Percentiles rank a stretch among this genome's conserved stretches.
Evolutionary conservation across 2,888 invertebrate species (phyloP).

Genomic region (Microctonus aethiopoides): DNA sequence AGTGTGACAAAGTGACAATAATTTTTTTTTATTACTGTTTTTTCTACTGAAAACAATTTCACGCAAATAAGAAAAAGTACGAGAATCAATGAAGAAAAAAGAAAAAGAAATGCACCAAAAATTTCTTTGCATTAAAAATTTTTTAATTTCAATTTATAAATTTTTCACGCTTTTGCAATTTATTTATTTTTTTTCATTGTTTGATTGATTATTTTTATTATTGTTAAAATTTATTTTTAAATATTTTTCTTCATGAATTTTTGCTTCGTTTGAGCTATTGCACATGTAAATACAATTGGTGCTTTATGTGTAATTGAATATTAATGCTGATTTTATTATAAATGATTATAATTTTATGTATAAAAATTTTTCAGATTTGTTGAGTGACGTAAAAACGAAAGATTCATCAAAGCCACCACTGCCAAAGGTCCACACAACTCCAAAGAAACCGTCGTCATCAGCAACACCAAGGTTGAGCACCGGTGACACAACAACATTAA

Average conservation of each 20-base stretch:
- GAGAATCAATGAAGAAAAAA: neutral
- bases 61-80: neutral
- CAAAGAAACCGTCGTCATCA: constrained; percentile 63
- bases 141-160: neutral
- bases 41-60: neutral
- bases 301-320: constrained; percentile 32
- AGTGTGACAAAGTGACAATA: constrained; percentile 6
- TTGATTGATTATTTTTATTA: constrained; percentile 26
- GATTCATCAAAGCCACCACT: constrained; percentile 74
- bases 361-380: constrained; percentile 52
- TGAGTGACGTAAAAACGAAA: constrained; percentile 67
- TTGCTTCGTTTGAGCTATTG: constrained; percentile 46
- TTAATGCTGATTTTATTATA: constrained; percentile 50
- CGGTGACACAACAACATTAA: constrained; percentile 40
- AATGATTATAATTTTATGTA: constrained; percentile 66
- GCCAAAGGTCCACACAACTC: constrained; percentile 69
- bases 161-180: constrained; percentile 26
- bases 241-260: constrained; percentile 34
- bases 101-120: neutral
- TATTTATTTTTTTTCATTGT: constrained; percentile 14
- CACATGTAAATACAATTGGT: constrained; percentile 58
- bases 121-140: constrained; percentile 7
- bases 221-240: constrained; percentile 24
- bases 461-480: constrained; percentile 52
- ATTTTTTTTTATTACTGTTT: neutral